A percentile compares a stretch with the other conserved stretches of the same genome.
Evolutionary conservation across 2,113 vertebrate species (phyloP).

Genomic region (Nyctereutes procyonoides): DNA sequence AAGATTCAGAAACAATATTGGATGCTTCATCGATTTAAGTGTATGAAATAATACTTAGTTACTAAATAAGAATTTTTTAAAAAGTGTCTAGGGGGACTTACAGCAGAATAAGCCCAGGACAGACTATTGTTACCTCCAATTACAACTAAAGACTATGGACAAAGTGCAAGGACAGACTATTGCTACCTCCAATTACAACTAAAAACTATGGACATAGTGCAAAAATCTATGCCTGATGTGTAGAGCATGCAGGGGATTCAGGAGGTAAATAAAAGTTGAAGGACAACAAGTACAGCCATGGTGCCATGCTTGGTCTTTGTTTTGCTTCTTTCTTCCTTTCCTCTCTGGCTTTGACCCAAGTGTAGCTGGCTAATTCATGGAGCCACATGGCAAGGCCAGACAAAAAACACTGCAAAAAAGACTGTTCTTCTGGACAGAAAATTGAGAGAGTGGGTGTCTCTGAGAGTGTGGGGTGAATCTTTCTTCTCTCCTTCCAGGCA

Average conservation of each 20-base stretch:
- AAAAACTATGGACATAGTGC: neutral
- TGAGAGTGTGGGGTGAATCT: neutral
- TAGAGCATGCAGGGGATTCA: neutral
- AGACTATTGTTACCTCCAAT: neutral
- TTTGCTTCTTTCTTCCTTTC: neutral
- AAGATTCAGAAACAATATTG: neutral
- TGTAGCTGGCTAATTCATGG: neutral
- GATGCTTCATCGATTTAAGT: neutral
- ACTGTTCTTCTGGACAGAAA: neutral
- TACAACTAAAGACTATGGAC: neutral
- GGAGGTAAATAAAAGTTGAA: accelerated
- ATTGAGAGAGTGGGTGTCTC: neutral
- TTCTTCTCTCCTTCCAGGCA: neutral
- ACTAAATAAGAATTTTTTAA: neutral
- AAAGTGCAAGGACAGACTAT: neutral
- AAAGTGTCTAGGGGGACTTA: neutral
- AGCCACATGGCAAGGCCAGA: neutral
- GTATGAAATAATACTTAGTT: neutral
- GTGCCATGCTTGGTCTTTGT: no score
- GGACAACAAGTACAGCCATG: accelerated
- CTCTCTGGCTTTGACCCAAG: neutral
- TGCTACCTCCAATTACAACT: neutral
- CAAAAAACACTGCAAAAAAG: neutral
- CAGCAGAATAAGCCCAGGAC: neutral
- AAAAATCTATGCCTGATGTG: no score